Percentiles rank a stretch among this genome's conserved stretches.
phyloP scores from a whole-genome alignment of 2,797 vertebrate species.

The Characodon lateralis region DNA sequence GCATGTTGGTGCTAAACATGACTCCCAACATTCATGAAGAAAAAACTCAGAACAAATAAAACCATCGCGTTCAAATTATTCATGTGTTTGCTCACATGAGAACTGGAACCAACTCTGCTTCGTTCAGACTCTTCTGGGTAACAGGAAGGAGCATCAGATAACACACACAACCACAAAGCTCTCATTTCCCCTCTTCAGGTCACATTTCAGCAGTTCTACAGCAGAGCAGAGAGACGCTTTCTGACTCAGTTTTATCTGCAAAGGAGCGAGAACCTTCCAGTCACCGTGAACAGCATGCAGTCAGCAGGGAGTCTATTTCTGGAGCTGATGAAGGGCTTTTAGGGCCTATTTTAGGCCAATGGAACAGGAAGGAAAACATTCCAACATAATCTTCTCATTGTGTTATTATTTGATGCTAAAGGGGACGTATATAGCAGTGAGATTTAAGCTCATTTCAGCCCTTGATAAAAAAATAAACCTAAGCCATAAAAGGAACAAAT shows the following conservation, averaged over 20 bases:
- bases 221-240: fast-evolving
- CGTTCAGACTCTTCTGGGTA: neutral
- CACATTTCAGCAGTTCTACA: neutral
- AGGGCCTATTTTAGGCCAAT: conserved; percentile 19
- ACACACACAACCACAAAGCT: neutral
- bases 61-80: neutral
- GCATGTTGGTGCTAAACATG: neutral
- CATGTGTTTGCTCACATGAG: neutral
- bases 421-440: neutral
- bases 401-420: neutral
- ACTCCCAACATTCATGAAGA: neutral
- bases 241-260: neutral
- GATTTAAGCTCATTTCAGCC: neutral
- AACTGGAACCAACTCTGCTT: neutral
- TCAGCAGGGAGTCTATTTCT: conserved; percentile 16
- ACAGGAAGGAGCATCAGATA: neutral
- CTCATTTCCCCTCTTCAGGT: neutral
- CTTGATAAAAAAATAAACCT: neutral
- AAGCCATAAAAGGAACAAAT: neutral
- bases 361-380: neutral
- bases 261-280: neutral
- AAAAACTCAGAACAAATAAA: neutral
- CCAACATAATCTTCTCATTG: neutral
- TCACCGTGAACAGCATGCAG: neutral
- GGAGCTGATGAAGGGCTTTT: neutral